Conservation (phyloP, 2,888 invertebrate species). For the Leucophenga maculata region DNA sequence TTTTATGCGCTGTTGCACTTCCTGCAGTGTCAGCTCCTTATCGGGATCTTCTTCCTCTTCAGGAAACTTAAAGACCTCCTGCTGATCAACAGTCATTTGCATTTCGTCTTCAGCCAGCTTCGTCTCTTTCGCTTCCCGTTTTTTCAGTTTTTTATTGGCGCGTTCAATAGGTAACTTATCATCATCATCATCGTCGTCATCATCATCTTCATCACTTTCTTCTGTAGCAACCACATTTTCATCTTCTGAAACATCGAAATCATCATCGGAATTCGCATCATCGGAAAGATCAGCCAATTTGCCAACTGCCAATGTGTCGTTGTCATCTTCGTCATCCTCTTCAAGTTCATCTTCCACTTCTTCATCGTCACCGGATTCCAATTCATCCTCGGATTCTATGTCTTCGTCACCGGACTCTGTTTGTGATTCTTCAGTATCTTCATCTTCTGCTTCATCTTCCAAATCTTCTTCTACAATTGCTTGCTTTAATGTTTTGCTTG, state of each 20-base stretch:
- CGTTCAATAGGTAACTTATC: slow-evolving; percentile 89
- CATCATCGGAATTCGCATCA: slow-evolving; percentile 72
- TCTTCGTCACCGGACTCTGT: slow-evolving; percentile 55
- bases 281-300: slow-evolving; percentile 65
- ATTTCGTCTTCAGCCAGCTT: slow-evolving; percentile 86
- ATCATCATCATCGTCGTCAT: slow-evolving; percentile 70
- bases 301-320: slow-evolving; percentile 60
- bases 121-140: slow-evolving; percentile 80
- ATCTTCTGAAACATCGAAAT: slow-evolving; percentile 71
- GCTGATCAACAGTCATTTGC: slow-evolving; percentile 83
- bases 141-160: slow-evolving; percentile 83
- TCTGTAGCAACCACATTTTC: slow-evolving; percentile 69
- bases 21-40: slow-evolving; percentile 82
- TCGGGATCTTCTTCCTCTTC: slow-evolving; percentile 82
- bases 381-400: slow-evolving; percentile 40
- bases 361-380: slow-evolving; percentile 47
- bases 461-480: slow-evolving; percentile 54
- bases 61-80: slow-evolving; percentile 86
- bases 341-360: slow-evolving; percentile 42
- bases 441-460: slow-evolving; percentile 54
- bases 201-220: slow-evolving; percentile 65
- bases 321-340: slow-evolving; percentile 58
- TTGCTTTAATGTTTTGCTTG: slow-evolving; percentile 53
- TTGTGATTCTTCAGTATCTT: slow-evolving; percentile 60
- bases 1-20: slow-evolving; percentile 90